Evolutionary conservation across 2,888 invertebrate genomes (phyloP).

Genomic region (Cryptus viduatorius): DNA sequence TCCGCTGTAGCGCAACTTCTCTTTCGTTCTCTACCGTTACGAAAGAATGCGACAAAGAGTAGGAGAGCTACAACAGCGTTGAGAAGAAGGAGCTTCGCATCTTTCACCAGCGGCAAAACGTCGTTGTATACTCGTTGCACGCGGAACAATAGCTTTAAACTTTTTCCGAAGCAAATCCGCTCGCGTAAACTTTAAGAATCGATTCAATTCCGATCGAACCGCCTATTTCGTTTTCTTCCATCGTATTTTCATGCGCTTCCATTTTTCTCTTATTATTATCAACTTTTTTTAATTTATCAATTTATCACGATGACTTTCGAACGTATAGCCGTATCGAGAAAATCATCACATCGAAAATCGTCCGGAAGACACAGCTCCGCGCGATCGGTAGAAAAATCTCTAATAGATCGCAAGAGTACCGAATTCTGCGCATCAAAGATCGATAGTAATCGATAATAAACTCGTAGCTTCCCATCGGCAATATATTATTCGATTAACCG

Average conservation of each 20-base stretch:
- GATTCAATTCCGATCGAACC: slow-evolving; percentile 45
- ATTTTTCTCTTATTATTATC: background rate
- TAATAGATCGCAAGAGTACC: background rate
- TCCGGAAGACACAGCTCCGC: background rate
- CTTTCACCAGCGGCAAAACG: slow-evolving; percentile 30
- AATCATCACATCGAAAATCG: background rate
- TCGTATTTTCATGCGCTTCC: slow-evolving; percentile 34
- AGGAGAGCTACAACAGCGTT: slow-evolving; percentile 68
- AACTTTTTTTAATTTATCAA: background rate
- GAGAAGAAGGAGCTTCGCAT: slow-evolving; percentile 47
- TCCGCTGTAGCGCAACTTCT: slow-evolving; percentile 77
- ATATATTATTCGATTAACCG: too few relatives aligned
- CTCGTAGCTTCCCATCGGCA: background rate
- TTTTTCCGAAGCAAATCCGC: slow-evolving; percentile 69
- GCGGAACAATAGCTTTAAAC: slow-evolving; percentile 77
- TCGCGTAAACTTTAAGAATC: slow-evolving; percentile 68
- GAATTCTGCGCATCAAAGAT: too few relatives aligned
- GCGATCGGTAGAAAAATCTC: too few relatives aligned
- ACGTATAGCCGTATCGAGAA: background rate
- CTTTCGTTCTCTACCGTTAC: slow-evolving; percentile 67
- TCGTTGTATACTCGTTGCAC: slow-evolving; percentile 46
- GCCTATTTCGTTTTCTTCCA: background rate
- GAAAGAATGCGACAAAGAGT: slow-evolving; percentile 52
- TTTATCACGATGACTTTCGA: background rate
- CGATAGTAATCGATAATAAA: too few relatives aligned